Evolutionary conservation across 2,797 vertebrate genomes (phyloP).

Genomic region (Potorous gilbertii): DNA sequence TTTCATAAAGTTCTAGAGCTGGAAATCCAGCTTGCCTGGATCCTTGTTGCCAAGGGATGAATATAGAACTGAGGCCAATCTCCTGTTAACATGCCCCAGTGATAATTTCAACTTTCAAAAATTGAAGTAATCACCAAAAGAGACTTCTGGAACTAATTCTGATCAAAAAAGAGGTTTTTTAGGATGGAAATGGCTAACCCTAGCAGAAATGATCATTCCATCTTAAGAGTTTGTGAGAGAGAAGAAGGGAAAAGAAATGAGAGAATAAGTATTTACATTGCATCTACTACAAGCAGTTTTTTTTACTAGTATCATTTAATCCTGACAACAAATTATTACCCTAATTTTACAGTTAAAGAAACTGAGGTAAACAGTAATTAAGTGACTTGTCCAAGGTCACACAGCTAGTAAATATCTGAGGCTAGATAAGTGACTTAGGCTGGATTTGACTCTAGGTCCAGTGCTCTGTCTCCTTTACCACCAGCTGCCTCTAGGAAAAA

Average conservation of each 20-base stretch:
- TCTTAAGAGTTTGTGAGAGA: not conserved
- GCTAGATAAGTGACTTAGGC: slow-evolving; percentile 7
- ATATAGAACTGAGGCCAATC: not conserved
- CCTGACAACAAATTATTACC: not conserved
- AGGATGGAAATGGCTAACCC: not conserved
- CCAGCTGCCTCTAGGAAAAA: not conserved
- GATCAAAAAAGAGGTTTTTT: not conserved
- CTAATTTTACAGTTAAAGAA: not conserved
- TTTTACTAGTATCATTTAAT: slow-evolving; percentile 31
- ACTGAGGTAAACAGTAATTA: slow-evolving; percentile 5
- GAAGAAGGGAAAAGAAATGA: not conserved
- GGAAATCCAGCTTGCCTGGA: no score
- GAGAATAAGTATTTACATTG: not conserved
- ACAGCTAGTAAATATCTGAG: not conserved
- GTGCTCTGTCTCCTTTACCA: slow-evolving; percentile 22
- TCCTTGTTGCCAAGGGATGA: not conserved
- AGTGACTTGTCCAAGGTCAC: slow-evolving; percentile 23
- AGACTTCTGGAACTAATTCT: not conserved
- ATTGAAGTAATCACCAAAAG: not conserved
- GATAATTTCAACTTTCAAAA: not conserved
- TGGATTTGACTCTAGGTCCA: slow-evolving; percentile 13
- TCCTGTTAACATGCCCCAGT: not conserved
- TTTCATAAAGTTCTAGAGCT: no score
- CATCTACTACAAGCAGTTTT: not conserved
- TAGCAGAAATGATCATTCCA: not conserved